Conservation (phyloP, 1,140 invertebrate species). For the Orius insidiosus region DNA sequence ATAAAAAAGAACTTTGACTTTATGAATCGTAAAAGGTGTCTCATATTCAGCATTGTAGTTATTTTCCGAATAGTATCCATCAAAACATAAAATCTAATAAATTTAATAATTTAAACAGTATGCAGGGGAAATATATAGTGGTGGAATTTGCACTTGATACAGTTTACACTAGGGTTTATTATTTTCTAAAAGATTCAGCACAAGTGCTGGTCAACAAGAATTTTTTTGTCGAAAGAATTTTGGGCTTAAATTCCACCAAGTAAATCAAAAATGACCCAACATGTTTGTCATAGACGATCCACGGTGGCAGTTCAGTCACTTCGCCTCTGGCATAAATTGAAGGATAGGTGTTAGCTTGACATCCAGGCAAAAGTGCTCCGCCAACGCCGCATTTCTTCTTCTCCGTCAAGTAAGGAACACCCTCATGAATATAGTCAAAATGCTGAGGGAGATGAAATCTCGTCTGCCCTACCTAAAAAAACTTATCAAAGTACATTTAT, state of each 20-base stretch:
- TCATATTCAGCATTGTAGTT: conserved; percentile 50
- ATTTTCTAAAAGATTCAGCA: too few relatives aligned
- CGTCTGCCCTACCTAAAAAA: conserved; percentile 33
- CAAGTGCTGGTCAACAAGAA: too few relatives aligned
- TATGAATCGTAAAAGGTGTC: conserved; percentile 46
- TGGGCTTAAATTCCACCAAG: conserved; percentile 1
- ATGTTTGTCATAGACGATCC: conserved; percentile 75
- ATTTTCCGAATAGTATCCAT: conserved; percentile 72
- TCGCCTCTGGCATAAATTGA: conserved; percentile 48
- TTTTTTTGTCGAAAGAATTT: too few relatives aligned
- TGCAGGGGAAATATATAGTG: too few relatives aligned
- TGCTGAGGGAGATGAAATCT: conserved; percentile 34
- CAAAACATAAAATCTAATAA: conserved; percentile 68
- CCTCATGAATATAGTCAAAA: conserved; percentile 33
- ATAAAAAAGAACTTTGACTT: conserved; percentile 73
- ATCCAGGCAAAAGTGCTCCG: conserved; percentile 21
- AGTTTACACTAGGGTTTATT: too few relatives aligned
- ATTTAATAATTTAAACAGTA: too few relatives aligned
- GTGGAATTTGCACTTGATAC: too few relatives aligned
- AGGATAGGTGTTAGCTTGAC: conserved; percentile 27
- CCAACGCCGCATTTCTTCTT: conserved; percentile 28
- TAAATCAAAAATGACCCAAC: conserved; percentile 26
- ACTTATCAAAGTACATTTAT: too few relatives aligned
- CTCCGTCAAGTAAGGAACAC: conserved; percentile 33
- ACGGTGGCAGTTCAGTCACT: conserved; percentile 50